These are phyloP conservation scores for Elgaria multicarinata DNA, from an alignment of 2,113 vertebrate genomes.

Conservation along the genomic window DNA sequence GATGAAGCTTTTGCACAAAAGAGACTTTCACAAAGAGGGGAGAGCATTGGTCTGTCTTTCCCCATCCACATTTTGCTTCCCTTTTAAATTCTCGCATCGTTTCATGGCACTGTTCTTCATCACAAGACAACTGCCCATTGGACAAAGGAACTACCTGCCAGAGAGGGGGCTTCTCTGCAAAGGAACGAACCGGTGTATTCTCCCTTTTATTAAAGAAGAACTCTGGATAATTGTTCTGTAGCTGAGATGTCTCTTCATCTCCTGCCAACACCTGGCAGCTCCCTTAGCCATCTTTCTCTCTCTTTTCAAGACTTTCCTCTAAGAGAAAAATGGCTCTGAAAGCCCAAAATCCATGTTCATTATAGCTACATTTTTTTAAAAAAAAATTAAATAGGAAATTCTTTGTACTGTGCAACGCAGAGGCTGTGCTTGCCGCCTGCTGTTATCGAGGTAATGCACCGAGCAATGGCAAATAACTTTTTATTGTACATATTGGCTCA, in stretches of 20 bases:
- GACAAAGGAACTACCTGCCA: not conserved
- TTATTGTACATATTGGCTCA: conserved; percentile 74
- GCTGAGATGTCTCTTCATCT: not conserved
- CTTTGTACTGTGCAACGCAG: conserved; percentile 70
- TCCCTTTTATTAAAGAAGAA: conserved; percentile 18
- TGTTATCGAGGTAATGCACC: conserved; percentile 59
- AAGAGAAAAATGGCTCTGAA: conserved; percentile 1
- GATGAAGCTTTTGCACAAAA: not conserved
- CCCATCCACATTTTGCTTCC: not conserved
- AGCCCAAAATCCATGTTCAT: conserved; percentile 33
- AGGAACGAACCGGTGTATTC: not conserved
- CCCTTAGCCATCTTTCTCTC: conserved; percentile 13
- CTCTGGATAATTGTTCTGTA: conserved; percentile 8
- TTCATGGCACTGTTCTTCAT: not conserved
- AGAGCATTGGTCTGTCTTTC: not conserved
- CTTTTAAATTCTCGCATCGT: not conserved
- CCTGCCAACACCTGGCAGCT: not conserved
- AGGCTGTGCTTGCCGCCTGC: conserved; percentile 44
- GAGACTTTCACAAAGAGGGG: not conserved
- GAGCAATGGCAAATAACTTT: conserved; percentile 68
- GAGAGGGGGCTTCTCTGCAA: not conserved
- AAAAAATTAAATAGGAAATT: conserved; percentile 52
- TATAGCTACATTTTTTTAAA: conserved; percentile 28
- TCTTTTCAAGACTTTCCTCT: not conserved
- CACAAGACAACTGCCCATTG: not conserved